Percentiles rank a stretch among this genome's conserved stretches.
Evolutionary conservation across 2,888 invertebrate genomes (phyloP).

Genomic region (Harpagoxenus sublaevis): DNA sequence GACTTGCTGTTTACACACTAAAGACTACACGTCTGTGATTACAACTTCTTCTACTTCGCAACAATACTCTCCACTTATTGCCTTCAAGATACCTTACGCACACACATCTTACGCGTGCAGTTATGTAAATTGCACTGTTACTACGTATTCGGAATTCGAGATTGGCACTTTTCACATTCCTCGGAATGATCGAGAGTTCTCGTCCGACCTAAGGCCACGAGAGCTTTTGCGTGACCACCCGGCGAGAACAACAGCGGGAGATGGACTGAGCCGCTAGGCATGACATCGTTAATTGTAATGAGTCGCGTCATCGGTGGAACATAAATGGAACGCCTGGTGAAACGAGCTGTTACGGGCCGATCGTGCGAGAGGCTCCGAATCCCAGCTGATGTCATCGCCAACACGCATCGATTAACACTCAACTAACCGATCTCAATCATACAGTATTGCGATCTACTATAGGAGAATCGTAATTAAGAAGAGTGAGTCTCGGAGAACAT

Average conservation of each 20-base stretch:
- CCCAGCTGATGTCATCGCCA: constrained; percentile 55
- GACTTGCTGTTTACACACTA: neutral
- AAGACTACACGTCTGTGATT: neutral
- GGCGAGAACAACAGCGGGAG: constrained; percentile 59
- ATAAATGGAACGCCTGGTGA: constrained; percentile 71
- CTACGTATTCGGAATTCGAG: constrained; percentile 4
- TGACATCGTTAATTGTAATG: constrained; percentile 74
- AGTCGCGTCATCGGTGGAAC: constrained; percentile 71
- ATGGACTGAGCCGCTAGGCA: constrained; percentile 65
- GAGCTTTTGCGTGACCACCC: constrained; percentile 38
- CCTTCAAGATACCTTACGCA: neutral
- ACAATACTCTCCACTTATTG: neutral
- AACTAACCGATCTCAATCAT: neutral
- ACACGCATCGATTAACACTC: constrained; percentile 22
- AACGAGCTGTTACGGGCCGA: constrained; percentile 64
- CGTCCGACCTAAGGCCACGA: constrained; percentile 2
- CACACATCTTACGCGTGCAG: neutral
- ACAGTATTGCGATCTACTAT: neutral
- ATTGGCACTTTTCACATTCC: constrained; percentile 41
- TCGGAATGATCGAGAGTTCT: constrained; percentile 11
- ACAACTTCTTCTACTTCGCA: neutral
- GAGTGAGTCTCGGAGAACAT: neutral
- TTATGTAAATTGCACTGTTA: constrained; percentile 14
- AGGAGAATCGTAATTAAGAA: neutral
- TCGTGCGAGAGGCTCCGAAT: constrained; percentile 52